Percentiles rank a stretch among this genome's conserved stretches.
phyloP scores from a whole-genome alignment of 2,888 invertebrate species.

The Lydus trimaculatus region DNA sequence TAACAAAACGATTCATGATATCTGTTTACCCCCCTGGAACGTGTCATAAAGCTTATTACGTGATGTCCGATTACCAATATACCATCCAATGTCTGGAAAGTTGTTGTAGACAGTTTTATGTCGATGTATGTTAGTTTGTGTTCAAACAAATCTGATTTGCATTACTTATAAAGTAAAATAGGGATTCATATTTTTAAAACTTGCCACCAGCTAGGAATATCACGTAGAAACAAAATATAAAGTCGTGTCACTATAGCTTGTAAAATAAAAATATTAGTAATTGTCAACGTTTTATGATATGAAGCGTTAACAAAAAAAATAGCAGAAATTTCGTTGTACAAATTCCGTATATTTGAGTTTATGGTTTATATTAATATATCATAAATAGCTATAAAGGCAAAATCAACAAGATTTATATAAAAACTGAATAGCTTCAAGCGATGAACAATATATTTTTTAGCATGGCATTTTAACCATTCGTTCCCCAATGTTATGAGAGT shows the following conservation, averaged over 20 bases:
- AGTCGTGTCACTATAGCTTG: neutral
- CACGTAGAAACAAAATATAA: neutral
- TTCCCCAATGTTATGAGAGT: neutral
- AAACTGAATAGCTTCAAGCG: neutral
- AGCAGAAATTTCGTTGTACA: neutral
- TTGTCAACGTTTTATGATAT: neutral
- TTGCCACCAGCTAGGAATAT: neutral
- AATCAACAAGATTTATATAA: slow-evolving; percentile 10
- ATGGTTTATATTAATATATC: neutral
- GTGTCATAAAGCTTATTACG: slow-evolving; percentile 29
- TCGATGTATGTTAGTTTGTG: slow-evolving; percentile 12
- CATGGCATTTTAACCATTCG: neutral
- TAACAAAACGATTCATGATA: slow-evolving; percentile 19
- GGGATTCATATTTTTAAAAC: slow-evolving; percentile 15
- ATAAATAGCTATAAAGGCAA: slow-evolving; percentile 1
- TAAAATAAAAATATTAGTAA: no score
- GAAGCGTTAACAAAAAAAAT: neutral
- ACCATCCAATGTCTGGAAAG: neutral
- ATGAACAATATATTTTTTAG: neutral
- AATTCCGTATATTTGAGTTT: slow-evolving; percentile 5
- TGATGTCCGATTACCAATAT: slow-evolving; percentile 22
- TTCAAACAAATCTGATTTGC: slow-evolving; percentile 30
- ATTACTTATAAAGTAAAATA: slow-evolving; percentile 30
- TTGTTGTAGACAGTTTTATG: slow-evolving; percentile 8
- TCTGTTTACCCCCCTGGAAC: slow-evolving; percentile 27